Percentiles rank a stretch among this genome's conserved stretches.
These are phyloP conservation scores for Syngnathus acus DNA, from an alignment of 2,797 vertebrate genomes.

Conservation along the genomic window DNA sequence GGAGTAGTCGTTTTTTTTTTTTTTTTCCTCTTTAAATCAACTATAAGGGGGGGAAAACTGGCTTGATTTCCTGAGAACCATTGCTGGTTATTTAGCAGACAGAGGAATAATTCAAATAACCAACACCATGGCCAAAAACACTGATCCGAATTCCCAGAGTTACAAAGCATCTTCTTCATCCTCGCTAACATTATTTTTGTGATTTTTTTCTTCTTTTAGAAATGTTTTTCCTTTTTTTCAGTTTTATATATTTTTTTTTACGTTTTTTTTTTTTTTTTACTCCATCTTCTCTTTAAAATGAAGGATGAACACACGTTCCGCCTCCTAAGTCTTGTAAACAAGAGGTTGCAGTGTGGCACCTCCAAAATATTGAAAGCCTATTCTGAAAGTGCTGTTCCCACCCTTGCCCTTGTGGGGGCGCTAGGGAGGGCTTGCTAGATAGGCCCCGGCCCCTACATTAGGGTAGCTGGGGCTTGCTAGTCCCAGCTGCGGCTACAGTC, in stretches of 20 bases:
- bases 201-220: constrained; percentile 34
- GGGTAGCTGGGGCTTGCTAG: constrained; percentile 83
- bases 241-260: constrained; percentile 35
- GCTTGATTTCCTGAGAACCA: constrained; percentile 99
- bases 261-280: constrained; percentile 42
- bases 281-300: constrained; percentile 80
- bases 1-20: constrained; percentile 64
- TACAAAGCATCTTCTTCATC: constrained; percentile 90
- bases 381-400: constrained; percentile 97
- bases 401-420: constrained; percentile 57
- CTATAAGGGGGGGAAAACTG: constrained; percentile 77
- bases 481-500: constrained; percentile 99
- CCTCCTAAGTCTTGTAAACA: constrained; percentile 97
- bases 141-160: constrained; percentile 99
- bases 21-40: constrained; percentile 47
- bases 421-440: constrained; percentile 61
- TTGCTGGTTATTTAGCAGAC: constrained; percentile 96
- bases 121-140: constrained; percentile 84
- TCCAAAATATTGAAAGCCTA: constrained; percentile 97
- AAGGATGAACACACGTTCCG: constrained; percentile 95
- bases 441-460: constrained; percentile 55
- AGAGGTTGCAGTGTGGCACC: constrained; percentile 83
- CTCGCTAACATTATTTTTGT: constrained; percentile 62
- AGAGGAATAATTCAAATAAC: constrained; percentile 86
- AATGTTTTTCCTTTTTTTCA: constrained; percentile 27